Base-by-base conservation (phyloP, 2,113 vertebrate species). In the Misgurnus anguillicaudatus region DNA sequence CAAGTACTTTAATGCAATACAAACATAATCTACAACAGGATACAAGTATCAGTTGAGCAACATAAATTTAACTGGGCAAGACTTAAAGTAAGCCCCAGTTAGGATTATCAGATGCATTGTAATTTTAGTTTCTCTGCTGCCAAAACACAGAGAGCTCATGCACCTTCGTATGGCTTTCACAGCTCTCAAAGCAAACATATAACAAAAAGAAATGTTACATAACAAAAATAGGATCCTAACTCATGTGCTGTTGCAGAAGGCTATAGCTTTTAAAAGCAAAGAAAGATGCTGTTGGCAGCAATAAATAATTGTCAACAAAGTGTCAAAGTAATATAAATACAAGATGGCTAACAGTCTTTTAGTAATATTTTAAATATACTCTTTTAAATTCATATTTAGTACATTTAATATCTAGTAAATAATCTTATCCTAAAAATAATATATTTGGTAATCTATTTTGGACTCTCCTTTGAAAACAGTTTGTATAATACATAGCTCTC, bases 1-100 rank as follows among this genome's bases (percentile, higher is more conserved):
- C 77, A 81, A 74, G 77, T 71, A 78, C 74, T 71, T 70, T 80
- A 64, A 79, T 71, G 80, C 63, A 77, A 77, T 74, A 84, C 80
- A 80, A 80, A 72, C 73, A 21, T 42, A 31, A 78, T 78, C 58
- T 77, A 68, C 75, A 80, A 57, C 64, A 45, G 19, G 61, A 60
- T 31, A 64, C 51, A 65, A 48, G 61, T 68, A 67, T 58, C 9
- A n/a, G 36, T 72, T 60, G 11, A 68, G 53, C 62, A 5, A 67
- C 10, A 42, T 4, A 55, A 16, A 41, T 9, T 63, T 9, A 47
- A 64, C 57, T 70, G 57, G 38, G 67, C 36, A 47, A 45, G 38
- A 77, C 45, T 19, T 42, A 45, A 13, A 48, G 10, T 9, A 38
- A 57, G n/a, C 0, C 71, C 57, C 58, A 70, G 77, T 51, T 36